These are phyloP conservation scores for Bucco capensis DNA, from an alignment of 2,113 vertebrate species.

Conservation along the genomic window DNA sequence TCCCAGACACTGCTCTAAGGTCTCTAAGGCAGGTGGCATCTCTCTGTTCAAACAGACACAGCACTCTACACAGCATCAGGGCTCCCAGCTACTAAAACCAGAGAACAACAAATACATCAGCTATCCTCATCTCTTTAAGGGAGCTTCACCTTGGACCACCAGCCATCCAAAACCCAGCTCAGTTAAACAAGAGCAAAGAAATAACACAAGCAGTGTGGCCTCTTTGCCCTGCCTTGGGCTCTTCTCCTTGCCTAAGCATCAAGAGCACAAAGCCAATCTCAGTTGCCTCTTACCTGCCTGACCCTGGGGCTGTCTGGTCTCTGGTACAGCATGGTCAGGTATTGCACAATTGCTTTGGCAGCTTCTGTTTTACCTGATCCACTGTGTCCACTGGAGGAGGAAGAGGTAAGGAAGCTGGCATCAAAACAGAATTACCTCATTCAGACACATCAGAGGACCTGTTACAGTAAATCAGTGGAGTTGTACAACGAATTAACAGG, in stretches of 20 bases:
- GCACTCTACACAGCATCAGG: not conserved
- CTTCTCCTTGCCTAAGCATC: not conserved
- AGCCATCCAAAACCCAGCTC: not conserved
- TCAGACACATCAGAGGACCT: not conserved
- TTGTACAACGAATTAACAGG: not conserved
- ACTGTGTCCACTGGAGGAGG: slow-evolving; percentile 81
- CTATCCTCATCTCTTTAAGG: not conserved
- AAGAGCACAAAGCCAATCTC: not conserved
- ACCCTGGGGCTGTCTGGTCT: slow-evolving; percentile 40
- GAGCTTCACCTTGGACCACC: not conserved
- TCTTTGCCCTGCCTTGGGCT: not conserved
- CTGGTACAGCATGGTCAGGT: slow-evolving; percentile 79
- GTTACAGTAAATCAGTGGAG: not conserved
- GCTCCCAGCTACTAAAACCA: not conserved
- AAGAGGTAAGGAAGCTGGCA: not conserved
- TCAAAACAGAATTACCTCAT: not conserved
- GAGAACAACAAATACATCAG: not conserved
- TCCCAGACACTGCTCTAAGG: not conserved
- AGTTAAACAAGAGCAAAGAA: not conserved
- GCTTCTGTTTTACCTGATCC: slow-evolving; percentile 92
- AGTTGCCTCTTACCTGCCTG: slow-evolving; percentile 73
- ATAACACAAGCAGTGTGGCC: not conserved
- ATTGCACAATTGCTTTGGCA: slow-evolving; percentile 80
- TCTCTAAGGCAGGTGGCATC: not conserved
- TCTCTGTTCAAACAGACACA: not conserved